Evolutionary conservation across 2,113 vertebrate genomes (phyloP).

Genomic region (Strix uralensis): DNA sequence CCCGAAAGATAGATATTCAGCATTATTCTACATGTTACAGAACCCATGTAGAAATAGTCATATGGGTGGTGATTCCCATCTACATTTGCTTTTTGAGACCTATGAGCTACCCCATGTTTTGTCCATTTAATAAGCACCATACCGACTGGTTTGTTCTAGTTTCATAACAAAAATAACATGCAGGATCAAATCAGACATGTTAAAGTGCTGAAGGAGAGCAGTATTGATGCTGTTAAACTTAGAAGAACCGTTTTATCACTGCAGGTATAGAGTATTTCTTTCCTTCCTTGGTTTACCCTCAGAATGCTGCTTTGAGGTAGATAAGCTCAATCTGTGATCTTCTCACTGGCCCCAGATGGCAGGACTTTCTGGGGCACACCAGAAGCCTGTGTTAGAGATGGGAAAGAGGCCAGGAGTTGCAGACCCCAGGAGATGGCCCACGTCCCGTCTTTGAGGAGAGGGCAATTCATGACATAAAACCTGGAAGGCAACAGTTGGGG

Average conservation of each 20-base stretch:
- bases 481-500: neutral
- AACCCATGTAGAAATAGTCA: neutral
- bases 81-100: conserved; percentile 16
- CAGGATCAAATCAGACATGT: neutral
- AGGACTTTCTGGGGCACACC: neutral
- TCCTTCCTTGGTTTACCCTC: neutral
- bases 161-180: conserved; percentile 38
- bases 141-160: conserved; percentile 31
- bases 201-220: neutral
- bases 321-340: neutral
- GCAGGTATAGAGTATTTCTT: neutral
- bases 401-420: neutral
- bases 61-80: neutral
- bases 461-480: neutral
- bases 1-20: neutral
- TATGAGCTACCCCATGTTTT: neutral
- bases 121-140: neutral
- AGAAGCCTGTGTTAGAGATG: neutral
- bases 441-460: neutral
- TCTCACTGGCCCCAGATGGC: neutral
- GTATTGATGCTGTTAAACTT: neutral
- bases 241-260: neutral
- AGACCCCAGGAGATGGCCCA: neutral
- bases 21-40: neutral
- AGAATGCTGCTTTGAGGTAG: neutral